Conservation (phyloP, 2,797 vertebrate genomes). For the Gambelia wislizenii region DNA sequence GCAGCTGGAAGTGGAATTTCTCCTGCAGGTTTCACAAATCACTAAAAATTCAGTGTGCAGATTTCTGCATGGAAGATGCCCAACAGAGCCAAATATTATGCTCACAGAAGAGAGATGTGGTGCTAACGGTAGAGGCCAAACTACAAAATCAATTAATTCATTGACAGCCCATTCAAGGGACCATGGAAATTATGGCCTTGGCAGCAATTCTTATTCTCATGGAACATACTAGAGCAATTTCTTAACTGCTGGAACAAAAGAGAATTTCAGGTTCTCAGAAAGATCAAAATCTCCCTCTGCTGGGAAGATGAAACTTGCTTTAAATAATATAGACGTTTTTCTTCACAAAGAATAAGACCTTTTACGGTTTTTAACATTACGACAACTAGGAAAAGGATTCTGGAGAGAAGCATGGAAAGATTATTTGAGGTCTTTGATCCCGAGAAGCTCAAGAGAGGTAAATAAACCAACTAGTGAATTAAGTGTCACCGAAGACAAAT, state of each 20-base stretch:
- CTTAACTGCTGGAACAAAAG: constrained; percentile 35
- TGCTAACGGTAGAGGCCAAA: constrained; percentile 47
- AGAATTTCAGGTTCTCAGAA: constrained; percentile 38
- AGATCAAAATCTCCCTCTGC: constrained; percentile 61
- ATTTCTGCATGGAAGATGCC: constrained; percentile 45
- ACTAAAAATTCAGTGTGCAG: constrained; percentile 1
- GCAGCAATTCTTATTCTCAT: constrained; percentile 51
- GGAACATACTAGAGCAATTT: constrained; percentile 35
- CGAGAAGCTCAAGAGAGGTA: not conserved
- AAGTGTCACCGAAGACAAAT: not conserved
- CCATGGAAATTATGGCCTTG: constrained; percentile 48
- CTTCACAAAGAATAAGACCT: constrained; percentile 28
- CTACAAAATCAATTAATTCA: constrained; percentile 50
- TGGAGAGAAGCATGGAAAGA: not conserved
- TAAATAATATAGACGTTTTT: constrained; percentile 28
- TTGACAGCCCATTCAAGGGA: constrained; percentile 47
- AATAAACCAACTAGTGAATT: not conserved
- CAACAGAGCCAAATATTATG: constrained; percentile 28
- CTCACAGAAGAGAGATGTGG: constrained; percentile 23
- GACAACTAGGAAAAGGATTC: constrained; percentile 7
- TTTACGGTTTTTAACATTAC: not conserved
- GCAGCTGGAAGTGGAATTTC: not conserved
- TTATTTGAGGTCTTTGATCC: not conserved
- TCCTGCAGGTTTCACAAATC: not conserved
- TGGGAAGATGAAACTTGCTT: constrained; percentile 45